Evolutionary conservation across 23 tunicate genomes (phyloP), one percentile per base, ranked within the genome.

Genomic region (Corella eumyota): DNA sequence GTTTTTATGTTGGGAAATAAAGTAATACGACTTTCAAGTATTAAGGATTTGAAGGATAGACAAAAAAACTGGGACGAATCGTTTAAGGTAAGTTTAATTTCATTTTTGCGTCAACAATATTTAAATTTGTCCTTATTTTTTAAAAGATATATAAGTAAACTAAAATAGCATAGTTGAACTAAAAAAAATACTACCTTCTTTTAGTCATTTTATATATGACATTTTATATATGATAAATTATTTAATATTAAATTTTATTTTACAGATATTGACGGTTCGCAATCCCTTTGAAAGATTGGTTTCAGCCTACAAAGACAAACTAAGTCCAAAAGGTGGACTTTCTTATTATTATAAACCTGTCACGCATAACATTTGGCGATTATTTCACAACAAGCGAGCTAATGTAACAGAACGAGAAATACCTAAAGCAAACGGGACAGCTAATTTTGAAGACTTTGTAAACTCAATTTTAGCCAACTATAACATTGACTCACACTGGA

Each of bases 361-460:
- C 6, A 32, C 65, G 4, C 44, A 60, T 2, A 44, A 45, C 33
- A 60, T 60, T 19, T 22, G 45, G 19, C 3, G 5, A 1, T 1
- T 32, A 23, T 60, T 32, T 45, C 33, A 45, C 33, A 3, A 32
- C 48, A 60, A 22, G 45, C 48, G 65, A n/a, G 45, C 17, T 2
- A 6, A 60, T 30, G 20, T 30, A 15, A 25, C 44, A 29, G 47
- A 34, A 32, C 23, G 65, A 60, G 1, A 19, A n/a, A n/a, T n/a
- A n/a, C 2, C 33, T 5, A n/a, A 19, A 32, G 30, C 33, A 5
- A 45, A 32, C 34, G 65, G 65, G 1, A 30, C 24, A 13, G 65
- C 65, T 3, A 60, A 44, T 6, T 60, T 60, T 60, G 65, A 60
- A 13, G 65, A 60, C 45, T 60, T 60, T 60, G 65, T 60, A 27